Evolutionary conservation across 2,797 vertebrate genomes (phyloP), one percentile per base, ranked within the genome.

Genomic region (Coilia nasus): DNA sequence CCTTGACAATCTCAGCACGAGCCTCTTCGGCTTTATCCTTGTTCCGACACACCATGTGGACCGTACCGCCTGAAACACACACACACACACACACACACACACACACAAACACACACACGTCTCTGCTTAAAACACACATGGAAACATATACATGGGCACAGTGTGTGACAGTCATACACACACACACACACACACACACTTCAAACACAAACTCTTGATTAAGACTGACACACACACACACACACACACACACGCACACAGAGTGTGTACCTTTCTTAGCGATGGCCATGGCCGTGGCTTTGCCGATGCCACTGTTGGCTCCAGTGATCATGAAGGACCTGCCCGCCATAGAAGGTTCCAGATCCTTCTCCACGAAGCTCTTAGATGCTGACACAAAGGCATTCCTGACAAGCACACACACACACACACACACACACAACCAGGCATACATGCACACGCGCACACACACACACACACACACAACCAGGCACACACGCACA

Each of bases 41-140:
- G 92, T 96, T 96, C 88, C 95, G 92, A 90, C 95, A 96, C 81
- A 96, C 94, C 96, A 96, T 95, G 93, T 96, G 96, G 87, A 96
- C n/a, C 0, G 92, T 94, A 85, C 95, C 96, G 60, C 95, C 96
- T 96, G 90, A 17, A 75, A 64, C 60, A 64, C 60, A 57, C 78
- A 87, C 78, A 10, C 0, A 35, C 28, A 10, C 44, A 59, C 9
- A 81, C 64, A 71, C 28, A 71, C 64, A 35, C 64, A 71, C 28
- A 75, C 67, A 75, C 67, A 75, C 67, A 35, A 12, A 59, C 50
- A 54, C 50, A 54, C 50, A 11, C 7, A 81, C 57, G 54, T 56
- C n/a, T n/a, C n/a, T n/a, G n/a, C n/a, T n/a, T n/a, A n/a, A n/a
- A n/a, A 56, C 10, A 56, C 14, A 57, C 15, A 15, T 4, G 75